Conservation (phyloP, 2,888 invertebrate genomes). For the Drosophila ustulata region DNA sequence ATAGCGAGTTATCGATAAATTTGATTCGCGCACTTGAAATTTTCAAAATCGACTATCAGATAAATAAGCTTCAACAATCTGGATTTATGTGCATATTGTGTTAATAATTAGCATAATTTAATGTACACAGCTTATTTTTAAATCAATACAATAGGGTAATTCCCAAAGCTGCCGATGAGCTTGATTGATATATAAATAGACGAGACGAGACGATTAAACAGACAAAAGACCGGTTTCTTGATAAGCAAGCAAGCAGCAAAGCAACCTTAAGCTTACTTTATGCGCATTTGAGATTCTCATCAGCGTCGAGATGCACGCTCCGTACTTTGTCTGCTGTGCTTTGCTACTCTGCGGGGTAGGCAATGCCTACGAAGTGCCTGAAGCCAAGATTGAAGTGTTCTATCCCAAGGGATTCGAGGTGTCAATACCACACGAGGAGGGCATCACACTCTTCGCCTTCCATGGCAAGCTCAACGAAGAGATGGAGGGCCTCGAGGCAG, state of each 20-base stretch:
- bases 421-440: constrained; percentile 87
- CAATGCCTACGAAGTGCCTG: constrained; percentile 84
- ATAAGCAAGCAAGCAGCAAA: constrained; percentile 46
- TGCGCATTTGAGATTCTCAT: constrained; percentile 48
- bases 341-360: constrained; percentile 18
- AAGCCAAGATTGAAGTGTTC: constrained; percentile 85
- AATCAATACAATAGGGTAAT: neutral
- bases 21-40: neutral
- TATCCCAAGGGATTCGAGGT: constrained; percentile 86
- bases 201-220: neutral
- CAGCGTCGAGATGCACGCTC: constrained; percentile 37
- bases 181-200: neutral
- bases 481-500: constrained; percentile 89
- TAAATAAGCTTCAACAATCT: neutral
- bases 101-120: neutral
- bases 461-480: constrained; percentile 91
- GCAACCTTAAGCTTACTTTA: constrained; percentile 29
- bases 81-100: neutral
- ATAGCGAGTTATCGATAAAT: constrained; percentile 4
- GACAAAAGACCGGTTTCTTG: constrained; percentile 54
- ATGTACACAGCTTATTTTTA: constrained; percentile 2
- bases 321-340: constrained; percentile 7
- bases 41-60: neutral
- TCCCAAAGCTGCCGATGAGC: constrained; percentile 1
- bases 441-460: constrained; percentile 90